phyloP scores from a whole-genome alignment of 2,113 vertebrate genomes.

The Ochotona curzoniae region DNA sequence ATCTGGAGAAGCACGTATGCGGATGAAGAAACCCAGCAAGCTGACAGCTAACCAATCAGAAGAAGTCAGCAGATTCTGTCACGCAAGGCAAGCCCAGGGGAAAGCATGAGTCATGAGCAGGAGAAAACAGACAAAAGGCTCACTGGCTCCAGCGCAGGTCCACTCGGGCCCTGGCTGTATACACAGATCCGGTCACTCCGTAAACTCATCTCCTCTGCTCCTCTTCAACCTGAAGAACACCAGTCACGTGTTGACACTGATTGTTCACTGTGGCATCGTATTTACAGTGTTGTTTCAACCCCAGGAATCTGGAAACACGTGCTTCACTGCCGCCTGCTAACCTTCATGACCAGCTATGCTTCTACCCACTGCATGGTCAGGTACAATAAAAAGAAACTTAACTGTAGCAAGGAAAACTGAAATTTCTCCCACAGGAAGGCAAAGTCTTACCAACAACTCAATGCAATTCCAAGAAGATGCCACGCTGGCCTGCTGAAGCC shows the following conservation, averaged over 20 bases:
- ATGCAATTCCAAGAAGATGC: not conserved
- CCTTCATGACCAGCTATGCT: not conserved
- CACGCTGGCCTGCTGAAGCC: not conserved
- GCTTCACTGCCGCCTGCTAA: not conserved
- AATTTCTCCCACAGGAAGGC: not conserved
- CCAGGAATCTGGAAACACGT: slow-evolving; percentile 5
- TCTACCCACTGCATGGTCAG: not conserved
- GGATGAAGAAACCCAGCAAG: not conserved
- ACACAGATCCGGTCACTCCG: not conserved
- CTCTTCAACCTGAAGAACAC: not conserved
- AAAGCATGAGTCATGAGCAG: not conserved
- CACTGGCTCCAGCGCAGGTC: not conserved
- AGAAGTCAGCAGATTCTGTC: not conserved
- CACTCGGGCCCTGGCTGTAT: not conserved
- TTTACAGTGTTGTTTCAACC: not conserved
- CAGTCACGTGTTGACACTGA: not conserved
- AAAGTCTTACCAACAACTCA: not conserved
- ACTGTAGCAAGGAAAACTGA: not conserved
- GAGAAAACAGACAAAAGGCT: not conserved
- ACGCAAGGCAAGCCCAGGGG: not conserved
- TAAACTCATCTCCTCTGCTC: not conserved
- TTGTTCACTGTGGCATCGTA: not conserved
- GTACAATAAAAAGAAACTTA: slow-evolving; percentile 14
- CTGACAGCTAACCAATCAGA: not conserved
- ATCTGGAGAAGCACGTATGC: not conserved